Base-by-base conservation (phyloP, 2,113 vertebrate genomes). In the Xiphophorus hellerii region DNA sequence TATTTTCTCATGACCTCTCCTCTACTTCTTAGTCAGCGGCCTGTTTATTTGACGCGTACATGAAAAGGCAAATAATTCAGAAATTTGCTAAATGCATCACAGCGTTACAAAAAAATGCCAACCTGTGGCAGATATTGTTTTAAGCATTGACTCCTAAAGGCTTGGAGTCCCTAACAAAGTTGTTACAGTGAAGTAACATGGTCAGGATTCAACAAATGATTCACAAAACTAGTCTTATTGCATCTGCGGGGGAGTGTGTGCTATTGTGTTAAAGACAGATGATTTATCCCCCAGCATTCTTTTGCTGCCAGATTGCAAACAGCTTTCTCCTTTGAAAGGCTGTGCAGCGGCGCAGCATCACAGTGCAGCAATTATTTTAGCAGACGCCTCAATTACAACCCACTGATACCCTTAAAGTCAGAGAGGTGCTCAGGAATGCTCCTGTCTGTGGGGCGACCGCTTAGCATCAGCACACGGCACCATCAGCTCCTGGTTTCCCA, bases 1-100 rank as follows among this genome's bases (percentile, higher is more conserved):
- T 77, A 88, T 87, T 93, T 85, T 89, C 89, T 80, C 80, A 82
- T 84, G 92, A 90, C 92, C 91, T 84, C 87, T 87, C 91, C 88
- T 84, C 90, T 82, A 86, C 89, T 85, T 87, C 78, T 84, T 20
- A 80, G 70, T 77, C 77, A 51, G 69, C 8, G 15, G 70, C 17
- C 69, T 71, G 82, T 80, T 83, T 68, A 78, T 85, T 81, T 75
- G 62, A 78, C 66, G 63, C 71, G 71, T 48, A 71, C 63, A 73
- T 48, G 66, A 54, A 78, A 81, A 37, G 14, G 67, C 20, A 65
- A 30, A 5, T n/a, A 65, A 68, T 74, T 37, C 51, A 12, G 7
- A 51, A 58, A 62, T 73, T 30, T 6, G 22, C 12, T 7, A 35
- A 58, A 58, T 25, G 22, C 51, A 58, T 58, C 20, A 58, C 8